These are phyloP conservation scores for Drosophila villosipedis DNA, from an alignment of 2,888 invertebrate genomes.

Conservation along the genomic window DNA sequence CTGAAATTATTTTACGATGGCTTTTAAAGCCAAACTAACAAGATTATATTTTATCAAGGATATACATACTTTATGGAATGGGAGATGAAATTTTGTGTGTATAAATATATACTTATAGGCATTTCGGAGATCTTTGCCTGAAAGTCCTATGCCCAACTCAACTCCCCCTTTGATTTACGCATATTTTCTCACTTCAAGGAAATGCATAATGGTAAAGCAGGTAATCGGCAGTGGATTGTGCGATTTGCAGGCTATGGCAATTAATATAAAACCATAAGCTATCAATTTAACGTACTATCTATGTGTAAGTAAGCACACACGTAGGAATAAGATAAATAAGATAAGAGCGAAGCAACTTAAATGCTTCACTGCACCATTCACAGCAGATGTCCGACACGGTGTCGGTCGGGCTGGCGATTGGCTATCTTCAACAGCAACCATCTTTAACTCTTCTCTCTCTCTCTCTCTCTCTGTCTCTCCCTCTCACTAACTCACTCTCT, in stretches of 20 bases:
- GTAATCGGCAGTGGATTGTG: background rate
- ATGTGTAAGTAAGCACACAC: background rate
- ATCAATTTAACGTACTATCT: conserved; percentile 6
- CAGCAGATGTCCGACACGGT: conserved; percentile 54
- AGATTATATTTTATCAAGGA: background rate
- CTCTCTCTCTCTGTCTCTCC: background rate
- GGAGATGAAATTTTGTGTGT: background rate
- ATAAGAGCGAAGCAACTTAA: conserved; percentile 58
- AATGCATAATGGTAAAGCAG: background rate
- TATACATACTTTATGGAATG: background rate
- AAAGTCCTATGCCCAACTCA: background rate
- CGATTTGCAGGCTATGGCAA: background rate
- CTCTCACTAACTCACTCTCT: background rate
- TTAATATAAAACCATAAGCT: conserved; percentile 5
- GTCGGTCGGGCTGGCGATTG: conserved; percentile 14
- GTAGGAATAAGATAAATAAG: conserved; percentile 50
- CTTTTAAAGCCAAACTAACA: background rate
- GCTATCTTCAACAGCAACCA: conserved; percentile 12
- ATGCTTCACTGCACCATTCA: conserved; percentile 51
- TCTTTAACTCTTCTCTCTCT: background rate
- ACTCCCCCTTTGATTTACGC: background rate
- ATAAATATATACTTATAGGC: background rate
- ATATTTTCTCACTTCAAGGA: background rate
- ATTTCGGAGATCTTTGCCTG: background rate
- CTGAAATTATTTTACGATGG: background rate